These are phyloP conservation scores for Melipona bicolor DNA, from an alignment of 2,888 invertebrate species.

Conservation along the genomic window DNA sequence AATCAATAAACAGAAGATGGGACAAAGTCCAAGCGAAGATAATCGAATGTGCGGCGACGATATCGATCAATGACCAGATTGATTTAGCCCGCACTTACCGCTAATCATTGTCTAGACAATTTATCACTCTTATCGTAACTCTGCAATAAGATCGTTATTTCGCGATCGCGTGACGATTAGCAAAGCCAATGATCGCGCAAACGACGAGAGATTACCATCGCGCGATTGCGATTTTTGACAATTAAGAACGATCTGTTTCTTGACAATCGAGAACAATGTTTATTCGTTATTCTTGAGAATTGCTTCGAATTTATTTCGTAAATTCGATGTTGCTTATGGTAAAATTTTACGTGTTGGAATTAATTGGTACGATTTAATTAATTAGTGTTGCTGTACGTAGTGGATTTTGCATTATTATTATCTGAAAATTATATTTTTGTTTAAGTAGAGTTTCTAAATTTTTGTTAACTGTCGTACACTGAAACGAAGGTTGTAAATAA, in stretches of 20 bases:
- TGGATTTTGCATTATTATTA: not conserved
- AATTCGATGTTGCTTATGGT: not conserved
- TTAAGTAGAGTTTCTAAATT: not conserved
- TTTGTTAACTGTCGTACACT: too few relatives aligned
- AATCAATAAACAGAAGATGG: slow-evolving; percentile 14
- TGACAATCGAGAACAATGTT: not conserved
- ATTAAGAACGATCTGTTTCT: not conserved
- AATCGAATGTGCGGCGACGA: slow-evolving; percentile 27
- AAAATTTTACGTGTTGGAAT: too few relatives aligned
- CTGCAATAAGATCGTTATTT: slow-evolving; percentile 55
- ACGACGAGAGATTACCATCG: slow-evolving; percentile 41
- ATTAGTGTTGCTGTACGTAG: too few relatives aligned
- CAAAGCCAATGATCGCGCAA: slow-evolving; percentile 25
- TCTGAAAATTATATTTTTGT: not conserved
- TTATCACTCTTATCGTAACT: slow-evolving; percentile 55
- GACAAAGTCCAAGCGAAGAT: slow-evolving; percentile 53
- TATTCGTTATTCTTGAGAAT: not conserved
- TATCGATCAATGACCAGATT: slow-evolving; percentile 62
- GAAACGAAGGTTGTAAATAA: slow-evolving; percentile 13
- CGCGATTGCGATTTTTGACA: not conserved
- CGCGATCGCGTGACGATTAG: slow-evolving; percentile 25
- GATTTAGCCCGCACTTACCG: slow-evolving; percentile 42
- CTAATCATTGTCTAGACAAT: slow-evolving; percentile 65
- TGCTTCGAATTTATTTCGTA: not conserved
- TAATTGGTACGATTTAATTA: too few relatives aligned